Conservation (phyloP, 2,888 invertebrate genomes). For the Hyposoter didymator region DNA sequence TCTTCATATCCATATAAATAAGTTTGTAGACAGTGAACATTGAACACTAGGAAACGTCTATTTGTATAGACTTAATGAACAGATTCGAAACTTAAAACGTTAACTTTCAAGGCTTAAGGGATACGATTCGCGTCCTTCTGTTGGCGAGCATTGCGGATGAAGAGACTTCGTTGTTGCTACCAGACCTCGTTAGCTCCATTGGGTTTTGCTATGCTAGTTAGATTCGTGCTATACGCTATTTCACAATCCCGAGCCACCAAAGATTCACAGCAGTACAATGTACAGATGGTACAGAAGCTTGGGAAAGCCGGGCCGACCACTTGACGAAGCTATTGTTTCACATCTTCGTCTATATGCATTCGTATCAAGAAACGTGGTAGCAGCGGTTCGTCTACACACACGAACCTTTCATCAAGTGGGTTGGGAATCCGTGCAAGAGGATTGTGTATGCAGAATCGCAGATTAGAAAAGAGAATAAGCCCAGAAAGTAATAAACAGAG, state of each 20-base stretch:
- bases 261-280: background rate
- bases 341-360: background rate
- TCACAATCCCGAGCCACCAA: background rate
- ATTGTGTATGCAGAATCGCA: background rate
- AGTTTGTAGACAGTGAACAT: background rate
- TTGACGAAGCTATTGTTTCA: slow-evolving; percentile 1
- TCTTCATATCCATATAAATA: slow-evolving; percentile 25
- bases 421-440: background rate
- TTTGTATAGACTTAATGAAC: background rate
- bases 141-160: background rate
- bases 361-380: too few species aligned
- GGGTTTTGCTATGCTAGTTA: slow-evolving; percentile 64
- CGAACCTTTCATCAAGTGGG: background rate
- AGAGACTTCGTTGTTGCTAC: slow-evolving; percentile 46
- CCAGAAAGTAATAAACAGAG: background rate
- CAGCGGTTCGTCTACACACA: too few species aligned
- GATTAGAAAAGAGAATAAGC: background rate
- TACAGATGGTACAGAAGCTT: background rate
- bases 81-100: background rate
- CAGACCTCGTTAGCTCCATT: slow-evolving; percentile 71
- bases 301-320: background rate
- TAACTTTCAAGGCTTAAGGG: background rate
- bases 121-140: background rate
- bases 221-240: slow-evolving; percentile 44
- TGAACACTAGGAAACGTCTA: background rate